phyloP scores from a whole-genome alignment of 2,113 vertebrate species.

The Melanerpes formicivorus region DNA sequence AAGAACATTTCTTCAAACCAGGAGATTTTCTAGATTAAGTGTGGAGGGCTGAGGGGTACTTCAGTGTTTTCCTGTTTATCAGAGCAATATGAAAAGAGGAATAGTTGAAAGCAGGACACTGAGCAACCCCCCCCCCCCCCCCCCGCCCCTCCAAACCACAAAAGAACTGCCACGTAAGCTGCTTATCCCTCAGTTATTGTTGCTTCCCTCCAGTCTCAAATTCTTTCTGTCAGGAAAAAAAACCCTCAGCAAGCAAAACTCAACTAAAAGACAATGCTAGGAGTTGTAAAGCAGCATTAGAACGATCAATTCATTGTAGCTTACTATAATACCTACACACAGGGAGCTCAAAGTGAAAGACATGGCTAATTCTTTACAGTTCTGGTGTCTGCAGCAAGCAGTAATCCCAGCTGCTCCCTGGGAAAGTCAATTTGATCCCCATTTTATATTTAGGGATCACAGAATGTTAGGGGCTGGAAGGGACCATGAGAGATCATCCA shows the following conservation, averaged over 20 bases:
- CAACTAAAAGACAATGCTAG: constrained; percentile 30
- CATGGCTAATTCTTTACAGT: neutral
- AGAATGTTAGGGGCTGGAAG: too few relatives aligned
- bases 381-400: neutral
- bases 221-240: constrained; percentile 34
- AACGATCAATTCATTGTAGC: neutral
- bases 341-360: neutral
- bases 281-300: constrained; percentile 28
- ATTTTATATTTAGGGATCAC: neutral
- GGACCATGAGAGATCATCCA: too few relatives aligned
- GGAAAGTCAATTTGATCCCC: neutral
- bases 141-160: neutral
- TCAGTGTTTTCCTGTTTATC: constrained; percentile 38
- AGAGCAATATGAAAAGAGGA: neutral
- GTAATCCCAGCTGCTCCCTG: neutral
- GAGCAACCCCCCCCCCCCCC: neutral
- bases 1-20: constrained; percentile 8
- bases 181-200: constrained; percentile 13
- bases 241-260: constrained; percentile 36
- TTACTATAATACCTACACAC: neutral
- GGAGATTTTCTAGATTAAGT: constrained; percentile 19
- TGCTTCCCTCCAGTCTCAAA: constrained; percentile 44
- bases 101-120: neutral
- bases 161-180: constrained; percentile 6
- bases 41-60: neutral